Conservation (phyloP, 2,888 invertebrate species). For the Dolichomitus sp. region DNA sequence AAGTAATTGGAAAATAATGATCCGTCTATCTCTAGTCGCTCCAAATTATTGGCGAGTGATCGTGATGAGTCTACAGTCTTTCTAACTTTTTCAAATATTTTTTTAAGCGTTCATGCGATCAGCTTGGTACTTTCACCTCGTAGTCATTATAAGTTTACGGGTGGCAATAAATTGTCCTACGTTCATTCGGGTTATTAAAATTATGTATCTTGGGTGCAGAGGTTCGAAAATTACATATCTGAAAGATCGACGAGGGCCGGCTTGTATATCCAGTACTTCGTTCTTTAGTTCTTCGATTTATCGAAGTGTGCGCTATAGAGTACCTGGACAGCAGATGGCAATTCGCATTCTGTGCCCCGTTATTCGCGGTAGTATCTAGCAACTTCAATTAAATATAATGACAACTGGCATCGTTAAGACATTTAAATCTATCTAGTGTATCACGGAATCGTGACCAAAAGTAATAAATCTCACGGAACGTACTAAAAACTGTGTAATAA, state of each 20-base stretch:
- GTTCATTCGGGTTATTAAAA: conserved; percentile 56
- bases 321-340: conserved; percentile 35
- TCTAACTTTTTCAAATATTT: conserved; percentile 10
- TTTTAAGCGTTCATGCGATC: conserved; percentile 23
- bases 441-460: background rate
- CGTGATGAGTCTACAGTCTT: conserved; percentile 20
- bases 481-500: conserved; percentile 45
- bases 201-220: conserved; percentile 43
- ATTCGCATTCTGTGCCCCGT: conserved; percentile 21
- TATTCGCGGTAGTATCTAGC: conserved; percentile 1
- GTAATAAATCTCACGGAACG: conserved; percentile 16
- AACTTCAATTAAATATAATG: conserved; percentile 36
- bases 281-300: conserved; percentile 30
- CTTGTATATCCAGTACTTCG: background rate
- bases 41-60: conserved; percentile 41
- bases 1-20: conserved; percentile 3
- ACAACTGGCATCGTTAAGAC: conserved; percentile 18
- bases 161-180: conserved; percentile 60
- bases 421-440: conserved; percentile 6
- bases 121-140: conserved; percentile 52
- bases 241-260: conserved; percentile 18
- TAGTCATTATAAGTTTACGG: conserved; percentile 58
- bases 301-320: conserved; percentile 43
- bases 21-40: background rate
- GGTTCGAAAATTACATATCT: conserved; percentile 31